Base-by-base conservation (phyloP, 2,113 vertebrate species). In the Apaloderma vittatum region DNA sequence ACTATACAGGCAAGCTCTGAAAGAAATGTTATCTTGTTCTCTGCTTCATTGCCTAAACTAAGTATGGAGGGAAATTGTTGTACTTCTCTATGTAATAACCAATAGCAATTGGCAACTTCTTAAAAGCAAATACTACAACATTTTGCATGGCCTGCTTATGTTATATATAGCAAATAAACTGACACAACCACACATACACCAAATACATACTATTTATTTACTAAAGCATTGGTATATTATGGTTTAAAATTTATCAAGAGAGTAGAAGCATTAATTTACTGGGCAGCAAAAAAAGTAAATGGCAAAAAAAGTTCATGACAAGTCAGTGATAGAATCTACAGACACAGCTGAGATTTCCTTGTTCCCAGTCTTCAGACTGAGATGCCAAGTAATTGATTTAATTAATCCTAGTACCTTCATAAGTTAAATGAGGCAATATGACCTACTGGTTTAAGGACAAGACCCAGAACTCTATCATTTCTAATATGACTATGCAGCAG, bases 301-400 rank as follows among this genome's bases (percentile, higher is more conserved):
- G 6, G 12, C n/a, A 78, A 58, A 85, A 90, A 54, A 1, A 0
- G 6, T 22, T 70, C 46, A 46, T 29, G 12, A 34, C 14, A 65
- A 36, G 75, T 82, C 40, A 45, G 5, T 6, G 63, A 59, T 30
- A 34, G 29, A 59, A 7, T 27, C 61, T 75, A 45, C 9, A 88
- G 74, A 68, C 37, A 24, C 8, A 75, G 48, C 19, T 75, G 19
- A 48, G 40, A 51, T 16, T 70, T 29, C 22, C 46, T 83, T 72
- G 71, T 17, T 68, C 46, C 34, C 63, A 79, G 49, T 15, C 66
- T 90, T 66, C 75, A 58, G 58, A 29, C 8, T 65, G 72, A 93
- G 63, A 73, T 86, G 67, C 71, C 58, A 93, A 90, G 32, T 61
- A n/a, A 83, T 45, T 88, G 21, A 92, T 66, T 88, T 83, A 93